Percentiles rank a stretch among this genome's conserved stretches.
Conservation (phyloP, 2,113 vertebrate genomes). For the Antechinus flavipes region DNA sequence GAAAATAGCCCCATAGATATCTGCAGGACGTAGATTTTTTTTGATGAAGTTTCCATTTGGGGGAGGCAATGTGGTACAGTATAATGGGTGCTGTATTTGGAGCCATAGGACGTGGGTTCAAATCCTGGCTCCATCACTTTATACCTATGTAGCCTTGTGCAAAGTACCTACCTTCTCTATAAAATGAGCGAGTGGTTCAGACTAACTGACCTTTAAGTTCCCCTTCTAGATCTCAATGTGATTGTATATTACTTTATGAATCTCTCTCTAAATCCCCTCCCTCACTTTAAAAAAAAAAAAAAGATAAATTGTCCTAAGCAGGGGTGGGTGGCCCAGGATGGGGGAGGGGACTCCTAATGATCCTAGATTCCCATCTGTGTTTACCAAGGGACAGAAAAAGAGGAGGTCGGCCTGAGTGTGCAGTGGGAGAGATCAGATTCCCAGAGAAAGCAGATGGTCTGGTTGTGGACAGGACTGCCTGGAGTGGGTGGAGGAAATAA, state of each 20-base stretch:
- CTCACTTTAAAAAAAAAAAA: neutral
- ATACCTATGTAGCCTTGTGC: neutral
- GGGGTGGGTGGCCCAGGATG: neutral
- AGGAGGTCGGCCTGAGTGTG: neutral
- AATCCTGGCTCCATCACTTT: neutral
- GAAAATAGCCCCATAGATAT: neutral
- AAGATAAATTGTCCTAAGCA: neutral
- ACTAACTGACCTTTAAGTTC: neutral
- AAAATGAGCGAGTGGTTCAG: neutral
- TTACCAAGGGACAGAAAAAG: neutral
- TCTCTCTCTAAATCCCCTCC: neutral
- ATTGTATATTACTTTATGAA: neutral
- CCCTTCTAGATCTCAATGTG: neutral
- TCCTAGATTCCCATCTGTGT: constrained; percentile 1
- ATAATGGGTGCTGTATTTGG: neutral
- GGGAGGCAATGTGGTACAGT: neutral
- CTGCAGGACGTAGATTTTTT: neutral
- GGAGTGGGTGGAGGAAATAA: constrained; percentile 34
- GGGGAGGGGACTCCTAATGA: neutral
- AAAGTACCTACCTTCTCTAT: neutral
- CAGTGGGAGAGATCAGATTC: constrained; percentile 61
- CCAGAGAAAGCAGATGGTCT: constrained; percentile 52
- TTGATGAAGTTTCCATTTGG: neutral
- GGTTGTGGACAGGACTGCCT: constrained; percentile 63
- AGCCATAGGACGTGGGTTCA: neutral